Base-by-base conservation (phyloP, 30 jellyfish, hydroid and myxozoan species). In the Haliclystus octoradiatus region DNA sequence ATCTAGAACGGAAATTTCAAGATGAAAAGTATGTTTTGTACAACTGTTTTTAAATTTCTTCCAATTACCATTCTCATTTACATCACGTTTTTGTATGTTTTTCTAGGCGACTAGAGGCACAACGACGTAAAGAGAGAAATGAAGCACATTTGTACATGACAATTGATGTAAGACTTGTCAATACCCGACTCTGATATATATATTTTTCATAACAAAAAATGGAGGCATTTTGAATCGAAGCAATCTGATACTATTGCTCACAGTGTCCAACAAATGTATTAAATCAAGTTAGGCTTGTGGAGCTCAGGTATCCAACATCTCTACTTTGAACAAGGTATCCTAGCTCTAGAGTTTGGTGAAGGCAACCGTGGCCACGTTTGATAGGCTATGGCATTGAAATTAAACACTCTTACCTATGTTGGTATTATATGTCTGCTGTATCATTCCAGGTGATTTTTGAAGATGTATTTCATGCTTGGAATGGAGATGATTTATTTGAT, bases 101-200 rank as follows among this genome's bases (percentile, higher is more conserved):
- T 30, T 84, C 31, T 60, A 86, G 97, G 79, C 79, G 98, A 1
- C 78, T 89, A 7, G 98, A 89, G 62, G 95, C 93, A 0, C 98
- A 89, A 64, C 79, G 98, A 31, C 72, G 98, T 31, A 89, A 77
- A 69, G 98, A 89, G 50, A 65, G 98, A 50, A 89, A 81, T 57
- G 98, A 89, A 81, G 98, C 98, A 0, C 98, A 89, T 74, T 52
- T 89, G 12, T 89, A 89, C 80, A 89, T 89, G 95, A 94, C 80
- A 50, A 88, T 89, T 15, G 95, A 89, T 28, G 98, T 88, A 70
- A 33, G 83, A 52, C 2, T 47, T n/a, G n/a, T n/a, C n/a, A n/a
- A n/a, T n/a, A n/a, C n/a, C n/a, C n/a, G n/a, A n/a, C n/a, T n/a
- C n/a, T n/a, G n/a, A n/a, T n/a, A n/a, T n/a, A n/a, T n/a, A n/a